Evolutionary conservation across 2,113 vertebrate genomes (phyloP).

Genomic region (Mastomys coucha): DNA sequence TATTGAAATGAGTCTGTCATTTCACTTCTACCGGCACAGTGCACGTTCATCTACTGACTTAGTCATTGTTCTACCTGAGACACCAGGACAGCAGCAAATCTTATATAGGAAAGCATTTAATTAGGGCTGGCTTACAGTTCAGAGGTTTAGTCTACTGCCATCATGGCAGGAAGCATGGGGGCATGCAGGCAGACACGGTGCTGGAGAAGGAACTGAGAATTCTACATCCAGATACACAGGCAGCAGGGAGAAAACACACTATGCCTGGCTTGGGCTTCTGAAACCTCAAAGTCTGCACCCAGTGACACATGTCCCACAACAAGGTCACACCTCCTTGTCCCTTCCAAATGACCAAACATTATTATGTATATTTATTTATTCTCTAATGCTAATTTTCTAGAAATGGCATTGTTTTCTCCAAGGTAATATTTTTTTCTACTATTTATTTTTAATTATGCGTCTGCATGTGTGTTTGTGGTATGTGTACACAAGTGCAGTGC

Average conservation of each 20-base stretch:
- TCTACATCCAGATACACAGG: not conserved
- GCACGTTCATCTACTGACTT: not conserved
- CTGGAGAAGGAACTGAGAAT: not conserved
- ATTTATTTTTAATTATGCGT: not conserved
- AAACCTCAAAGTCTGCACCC: not conserved
- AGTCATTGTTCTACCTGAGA: not conserved
- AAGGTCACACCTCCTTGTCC: not conserved
- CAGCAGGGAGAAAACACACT: not conserved
- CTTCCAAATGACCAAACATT: not conserved
- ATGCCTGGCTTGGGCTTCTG: not conserved
- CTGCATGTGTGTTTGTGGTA: not conserved
- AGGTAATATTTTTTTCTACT: not conserved
- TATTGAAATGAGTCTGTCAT: not conserved
- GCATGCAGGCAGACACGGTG: not conserved
- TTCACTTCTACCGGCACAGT: not conserved
- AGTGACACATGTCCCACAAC: not conserved
- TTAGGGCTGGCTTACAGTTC: not conserved
- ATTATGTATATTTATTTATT: not conserved
- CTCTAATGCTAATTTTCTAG: not conserved
- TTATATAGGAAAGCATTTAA: not conserved
- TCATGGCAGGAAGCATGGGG: not conserved
- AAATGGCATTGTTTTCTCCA: not conserved
- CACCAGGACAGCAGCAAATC: not conserved
- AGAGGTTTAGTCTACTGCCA: not conserved
- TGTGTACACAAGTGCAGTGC: not conserved